A percentile compares a stretch with the other conserved stretches of the same genome.
Conservation (phyloP, 2,797 vertebrate species). For the Glyptemys insculpta region DNA sequence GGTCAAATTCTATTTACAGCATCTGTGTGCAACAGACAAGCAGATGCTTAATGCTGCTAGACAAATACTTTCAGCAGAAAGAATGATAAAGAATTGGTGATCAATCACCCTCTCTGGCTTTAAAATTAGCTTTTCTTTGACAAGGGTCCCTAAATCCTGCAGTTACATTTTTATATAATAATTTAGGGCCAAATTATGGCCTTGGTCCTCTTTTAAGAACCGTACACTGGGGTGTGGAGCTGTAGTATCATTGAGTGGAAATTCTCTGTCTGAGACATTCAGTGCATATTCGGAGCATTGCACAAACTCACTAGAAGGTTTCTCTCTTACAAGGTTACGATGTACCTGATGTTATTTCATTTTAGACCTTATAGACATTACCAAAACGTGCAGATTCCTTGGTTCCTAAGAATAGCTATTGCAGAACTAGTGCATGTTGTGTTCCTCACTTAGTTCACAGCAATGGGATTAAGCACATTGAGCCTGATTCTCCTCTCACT, state of each 20-base stretch:
- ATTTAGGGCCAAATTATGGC: background rate
- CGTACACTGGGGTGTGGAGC: background rate
- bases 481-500: background rate
- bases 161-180: background rate
- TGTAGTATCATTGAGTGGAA: background rate
- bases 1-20: conserved; percentile 75
- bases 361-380: background rate
- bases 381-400: background rate
- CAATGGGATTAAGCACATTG: background rate
- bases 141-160: conserved; percentile 19
- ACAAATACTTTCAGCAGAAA: conserved; percentile 66
- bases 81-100: conserved; percentile 44
- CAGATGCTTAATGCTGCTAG: conserved; percentile 74
- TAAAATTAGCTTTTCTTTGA: conserved; percentile 47
- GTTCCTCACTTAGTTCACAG: background rate
- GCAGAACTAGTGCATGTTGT: background rate
- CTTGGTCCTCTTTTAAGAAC: background rate
- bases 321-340: background rate
- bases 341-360: background rate
- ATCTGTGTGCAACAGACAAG: conserved; percentile 71
- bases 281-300: background rate
- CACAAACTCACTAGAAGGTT: background rate
- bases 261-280: background rate
- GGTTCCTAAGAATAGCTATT: background rate
- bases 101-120: conserved; percentile 52